These are phyloP conservation scores for Agriotes lineatus DNA, from an alignment of 2,888 invertebrate species.

Conservation along the genomic window DNA sequence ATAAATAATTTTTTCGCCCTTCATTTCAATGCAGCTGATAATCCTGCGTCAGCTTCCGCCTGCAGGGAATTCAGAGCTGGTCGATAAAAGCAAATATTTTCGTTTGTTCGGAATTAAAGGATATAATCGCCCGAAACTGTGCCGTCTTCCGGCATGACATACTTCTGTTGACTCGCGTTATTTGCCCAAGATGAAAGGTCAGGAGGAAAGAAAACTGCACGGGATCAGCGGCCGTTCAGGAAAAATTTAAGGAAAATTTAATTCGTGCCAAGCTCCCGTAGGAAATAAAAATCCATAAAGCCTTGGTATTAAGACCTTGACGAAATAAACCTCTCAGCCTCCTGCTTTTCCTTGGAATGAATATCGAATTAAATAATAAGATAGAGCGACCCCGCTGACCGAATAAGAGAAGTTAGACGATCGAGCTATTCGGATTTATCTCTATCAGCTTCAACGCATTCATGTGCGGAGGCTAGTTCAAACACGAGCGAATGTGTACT, in stretches of 20 bases:
- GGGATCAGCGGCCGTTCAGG: constrained; percentile 16
- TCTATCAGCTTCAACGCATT: no score
- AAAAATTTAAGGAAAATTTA: constrained; percentile 21
- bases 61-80: no score
- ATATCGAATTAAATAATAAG: constrained; percentile 16
- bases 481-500: no score
- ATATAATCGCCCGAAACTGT: background rate
- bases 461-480: no score
- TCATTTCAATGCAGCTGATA: no score
- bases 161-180: constrained; percentile 8
- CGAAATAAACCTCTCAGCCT: constrained; percentile 4
- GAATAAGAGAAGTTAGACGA: no score
- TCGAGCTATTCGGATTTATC: no score
- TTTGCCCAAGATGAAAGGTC: constrained; percentile 15
- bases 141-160: background rate
- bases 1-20: no score
- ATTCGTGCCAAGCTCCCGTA: constrained; percentile 16
- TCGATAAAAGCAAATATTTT: no score
- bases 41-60: no score
- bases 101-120: background rate
- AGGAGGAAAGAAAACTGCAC: constrained; percentile 1
- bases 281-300: constrained; percentile 23
- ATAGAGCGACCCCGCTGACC: constrained; percentile 1
- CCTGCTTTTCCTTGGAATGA: constrained; percentile 5
- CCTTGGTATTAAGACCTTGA: constrained; percentile 13